phyloP scores from a whole-genome alignment of 2,888 invertebrate species.

The Ethmia dodecea region DNA sequence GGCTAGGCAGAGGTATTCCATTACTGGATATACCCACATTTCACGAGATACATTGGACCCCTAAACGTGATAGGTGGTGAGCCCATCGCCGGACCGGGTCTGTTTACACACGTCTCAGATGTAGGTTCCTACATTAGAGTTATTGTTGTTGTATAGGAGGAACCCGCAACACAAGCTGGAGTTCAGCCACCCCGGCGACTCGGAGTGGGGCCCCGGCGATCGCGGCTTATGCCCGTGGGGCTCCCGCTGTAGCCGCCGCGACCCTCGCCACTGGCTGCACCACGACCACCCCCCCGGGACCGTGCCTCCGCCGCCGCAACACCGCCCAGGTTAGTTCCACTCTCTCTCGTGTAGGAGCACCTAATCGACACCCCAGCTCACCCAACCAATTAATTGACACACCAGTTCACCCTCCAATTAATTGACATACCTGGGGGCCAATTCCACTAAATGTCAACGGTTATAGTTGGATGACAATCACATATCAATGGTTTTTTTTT shows the following conservation, averaged over 20 bases:
- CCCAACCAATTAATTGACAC: too few species aligned
- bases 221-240: conserved; percentile 79
- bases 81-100: too few species aligned
- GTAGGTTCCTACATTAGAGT: not conserved
- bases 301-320: conserved; percentile 16
- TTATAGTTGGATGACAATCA: too few species aligned
- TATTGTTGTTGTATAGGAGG: conserved; percentile 50
- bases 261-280: conserved; percentile 74
- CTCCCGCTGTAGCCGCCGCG: conserved; percentile 71
- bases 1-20: too few species aligned
- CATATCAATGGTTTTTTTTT: too few species aligned
- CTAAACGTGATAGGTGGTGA: too few species aligned
- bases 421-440: too few species aligned
- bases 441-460: too few species aligned
- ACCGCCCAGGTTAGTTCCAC: not conserved
- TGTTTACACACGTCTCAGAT: too few species aligned
- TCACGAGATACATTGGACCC: too few species aligned
- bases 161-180: conserved; percentile 77
- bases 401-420: too few species aligned
- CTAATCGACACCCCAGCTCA: not conserved
- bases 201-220: conserved; percentile 71
- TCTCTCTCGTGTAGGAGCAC: not conserved
- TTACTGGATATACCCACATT: too few species aligned
- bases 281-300: conserved; percentile 67
- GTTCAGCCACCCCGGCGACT: conserved; percentile 81